Evolutionary conservation across 53 echinoderm and acorn worm genomes (phyloP).

Genomic region (Patiria pectinifera): DNA sequence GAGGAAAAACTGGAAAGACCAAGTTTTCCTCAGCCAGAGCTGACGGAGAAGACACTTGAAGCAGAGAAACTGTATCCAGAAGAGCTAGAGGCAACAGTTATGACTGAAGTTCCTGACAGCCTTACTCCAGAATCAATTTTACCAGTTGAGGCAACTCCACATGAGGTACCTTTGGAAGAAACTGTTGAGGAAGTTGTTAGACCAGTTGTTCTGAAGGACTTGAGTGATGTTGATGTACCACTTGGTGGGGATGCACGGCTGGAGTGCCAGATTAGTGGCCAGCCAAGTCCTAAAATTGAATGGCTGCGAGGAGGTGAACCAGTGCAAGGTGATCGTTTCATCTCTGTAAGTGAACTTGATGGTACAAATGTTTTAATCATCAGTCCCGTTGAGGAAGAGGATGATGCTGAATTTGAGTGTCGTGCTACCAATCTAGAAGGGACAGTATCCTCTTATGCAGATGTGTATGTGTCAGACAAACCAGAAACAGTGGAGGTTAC

Average conservation of each 20-base stretch:
- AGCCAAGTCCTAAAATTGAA: constrained; percentile 76
- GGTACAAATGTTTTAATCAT: constrained; percentile 77
- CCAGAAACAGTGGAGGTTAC: constrained; percentile 44
- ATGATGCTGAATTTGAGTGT: constrained; percentile 95
- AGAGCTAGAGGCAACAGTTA: constrained; percentile 22
- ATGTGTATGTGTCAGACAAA: constrained; percentile 74
- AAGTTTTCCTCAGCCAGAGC: constrained; percentile 21
- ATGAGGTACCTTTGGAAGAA: constrained; percentile 51
- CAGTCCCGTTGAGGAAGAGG: constrained; percentile 81
- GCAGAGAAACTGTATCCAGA: constrained; percentile 22
- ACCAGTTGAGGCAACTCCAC: constrained; percentile 33
- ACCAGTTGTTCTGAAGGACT: constrained; percentile 79
- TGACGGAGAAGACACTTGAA: constrained; percentile 9
- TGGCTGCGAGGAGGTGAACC: constrained; percentile 81
- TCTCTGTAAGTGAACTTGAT: constrained; percentile 70
- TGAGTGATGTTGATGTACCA: constrained; percentile 77
- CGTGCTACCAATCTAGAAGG: constrained; percentile 89
- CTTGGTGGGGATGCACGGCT: constrained; percentile 74
- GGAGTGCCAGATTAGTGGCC: constrained; percentile 80
- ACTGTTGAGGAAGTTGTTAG: constrained; percentile 54
- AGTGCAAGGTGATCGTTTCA: constrained; percentile 79
- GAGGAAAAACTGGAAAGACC: constrained; percentile 38
- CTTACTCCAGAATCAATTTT: background rate
- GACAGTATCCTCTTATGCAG: constrained; percentile 86
- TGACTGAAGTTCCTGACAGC: constrained; percentile 12